Percentiles rank a stretch among this genome's conserved stretches.
phyloP scores from a whole-genome alignment of 2,797 vertebrate species.

The Manis crassicaudata region DNA sequence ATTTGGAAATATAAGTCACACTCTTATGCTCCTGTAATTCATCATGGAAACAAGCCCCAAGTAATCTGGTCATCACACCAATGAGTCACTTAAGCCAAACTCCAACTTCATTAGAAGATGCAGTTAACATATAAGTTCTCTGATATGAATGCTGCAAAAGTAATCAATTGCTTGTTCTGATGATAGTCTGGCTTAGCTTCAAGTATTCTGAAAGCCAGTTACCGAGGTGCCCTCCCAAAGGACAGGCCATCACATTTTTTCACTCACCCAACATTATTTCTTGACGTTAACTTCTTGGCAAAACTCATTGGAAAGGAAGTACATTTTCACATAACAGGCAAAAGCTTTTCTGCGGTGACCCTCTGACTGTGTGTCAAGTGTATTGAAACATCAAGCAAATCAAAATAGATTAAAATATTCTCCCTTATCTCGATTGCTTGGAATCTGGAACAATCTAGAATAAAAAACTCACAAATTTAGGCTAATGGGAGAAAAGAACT shows the following conservation, averaged over 20 bases:
- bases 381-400: conserved; percentile 27
- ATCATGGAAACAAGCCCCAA: not conserved
- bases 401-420: conserved; percentile 50
- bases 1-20: not conserved
- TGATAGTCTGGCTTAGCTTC: conserved; percentile 1
- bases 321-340: conserved; percentile 31
- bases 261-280: conserved; percentile 22
- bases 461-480: conserved; percentile 50
- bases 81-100: not conserved
- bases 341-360: not conserved
- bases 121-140: not conserved
- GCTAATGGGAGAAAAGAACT: conserved; percentile 33
- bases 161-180: not conserved
- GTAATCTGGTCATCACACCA: not conserved
- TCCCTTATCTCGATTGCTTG: not conserved
- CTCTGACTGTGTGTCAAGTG: not conserved
- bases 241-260: not conserved
- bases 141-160: not conserved
- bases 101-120: not conserved
- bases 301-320: conserved; percentile 51
- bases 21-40: not conserved
- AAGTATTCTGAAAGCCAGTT: not conserved
- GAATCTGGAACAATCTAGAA: conserved; percentile 26
- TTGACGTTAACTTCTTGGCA: conserved; percentile 62
- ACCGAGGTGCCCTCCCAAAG: not conserved